These are phyloP conservation scores for Ascaphus truei DNA, from an alignment of 2,113 vertebrate species.

Conservation along the genomic window DNA sequence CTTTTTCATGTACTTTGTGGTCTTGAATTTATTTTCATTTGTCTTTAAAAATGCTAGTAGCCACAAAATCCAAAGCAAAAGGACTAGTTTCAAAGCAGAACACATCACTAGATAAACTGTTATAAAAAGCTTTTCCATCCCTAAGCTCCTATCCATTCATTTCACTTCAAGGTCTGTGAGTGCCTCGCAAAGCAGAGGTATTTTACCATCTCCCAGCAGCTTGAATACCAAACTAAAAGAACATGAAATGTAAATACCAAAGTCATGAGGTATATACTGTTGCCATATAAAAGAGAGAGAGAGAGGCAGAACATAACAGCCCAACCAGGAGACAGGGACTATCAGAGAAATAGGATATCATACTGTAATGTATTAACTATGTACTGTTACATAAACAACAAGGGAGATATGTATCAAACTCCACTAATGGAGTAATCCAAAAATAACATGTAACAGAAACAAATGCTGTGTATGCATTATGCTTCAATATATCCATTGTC, in stretches of 20 bases:
- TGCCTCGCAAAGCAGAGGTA: conserved; percentile 1
- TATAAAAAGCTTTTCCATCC: conserved; percentile 10
- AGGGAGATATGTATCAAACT: not conserved
- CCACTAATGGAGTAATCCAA: not conserved
- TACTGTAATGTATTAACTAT: conserved; percentile 4
- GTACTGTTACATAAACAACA: no score
- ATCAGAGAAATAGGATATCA: conserved; percentile 3
- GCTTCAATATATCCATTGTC: not conserved
- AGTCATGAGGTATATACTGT: not conserved
- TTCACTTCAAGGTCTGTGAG: conserved; percentile 12
- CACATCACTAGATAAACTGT: not conserved
- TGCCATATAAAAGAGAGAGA: not conserved
- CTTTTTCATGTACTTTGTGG: not conserved
- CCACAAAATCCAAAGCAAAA: not conserved
- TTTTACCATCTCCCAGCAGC: not conserved
- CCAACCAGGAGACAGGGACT: not conserved
- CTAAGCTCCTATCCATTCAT: conserved; percentile 11
- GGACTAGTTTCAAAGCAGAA: conserved; percentile 10
- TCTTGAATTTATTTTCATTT: not conserved
- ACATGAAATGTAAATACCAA: not conserved
- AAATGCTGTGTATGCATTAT: not conserved
- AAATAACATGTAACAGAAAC: no score
- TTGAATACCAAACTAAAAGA: not conserved
- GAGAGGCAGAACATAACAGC: not conserved
- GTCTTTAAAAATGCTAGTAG: not conserved